Percentiles rank a stretch among this genome's conserved stretches.
These are phyloP conservation scores for Papilio machaon DNA, from an alignment of 1,140 invertebrate genomes.

Conservation along the genomic window DNA sequence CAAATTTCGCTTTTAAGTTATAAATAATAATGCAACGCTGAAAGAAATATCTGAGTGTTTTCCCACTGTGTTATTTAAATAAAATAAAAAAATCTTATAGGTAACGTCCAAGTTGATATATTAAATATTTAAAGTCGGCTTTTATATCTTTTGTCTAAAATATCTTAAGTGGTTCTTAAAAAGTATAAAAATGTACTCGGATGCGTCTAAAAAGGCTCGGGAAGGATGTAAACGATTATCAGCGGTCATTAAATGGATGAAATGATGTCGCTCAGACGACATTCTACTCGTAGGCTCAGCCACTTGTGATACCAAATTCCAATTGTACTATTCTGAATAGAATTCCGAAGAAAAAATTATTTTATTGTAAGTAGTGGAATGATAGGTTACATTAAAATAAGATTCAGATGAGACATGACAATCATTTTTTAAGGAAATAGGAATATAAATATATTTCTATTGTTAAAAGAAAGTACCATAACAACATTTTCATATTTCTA, in stretches of 20 bases:
- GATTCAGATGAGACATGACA: neutral
- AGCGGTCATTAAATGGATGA: constrained; percentile 52
- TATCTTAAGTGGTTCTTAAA: constrained; percentile 43
- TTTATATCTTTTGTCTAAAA: constrained; percentile 40
- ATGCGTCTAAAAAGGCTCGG: constrained; percentile 50
- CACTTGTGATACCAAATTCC: constrained; percentile 16
- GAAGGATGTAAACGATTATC: constrained; percentile 67
- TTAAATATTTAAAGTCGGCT: constrained; percentile 26
- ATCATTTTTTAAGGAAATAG: neutral
- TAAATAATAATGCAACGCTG: neutral
- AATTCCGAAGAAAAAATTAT: neutral
- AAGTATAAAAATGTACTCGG: constrained; percentile 54
- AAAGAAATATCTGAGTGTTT: neutral
- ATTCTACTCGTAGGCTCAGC: neutral
- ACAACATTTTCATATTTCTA: too few species aligned
- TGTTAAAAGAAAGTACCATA: too few species aligned
- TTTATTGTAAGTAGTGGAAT: neutral
- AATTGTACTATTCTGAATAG: neutral
- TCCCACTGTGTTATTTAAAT: neutral
- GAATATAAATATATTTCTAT: too few species aligned
- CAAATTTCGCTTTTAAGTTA: neutral
- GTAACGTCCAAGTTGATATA: neutral
- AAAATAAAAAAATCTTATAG: neutral
- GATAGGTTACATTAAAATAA: neutral
- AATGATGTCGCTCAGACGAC: constrained; percentile 43